Evolutionary conservation across 2,888 invertebrate genomes (phyloP), one percentile per base, ranked within the genome.

Genomic region (Drosophila phalerata): DNA sequence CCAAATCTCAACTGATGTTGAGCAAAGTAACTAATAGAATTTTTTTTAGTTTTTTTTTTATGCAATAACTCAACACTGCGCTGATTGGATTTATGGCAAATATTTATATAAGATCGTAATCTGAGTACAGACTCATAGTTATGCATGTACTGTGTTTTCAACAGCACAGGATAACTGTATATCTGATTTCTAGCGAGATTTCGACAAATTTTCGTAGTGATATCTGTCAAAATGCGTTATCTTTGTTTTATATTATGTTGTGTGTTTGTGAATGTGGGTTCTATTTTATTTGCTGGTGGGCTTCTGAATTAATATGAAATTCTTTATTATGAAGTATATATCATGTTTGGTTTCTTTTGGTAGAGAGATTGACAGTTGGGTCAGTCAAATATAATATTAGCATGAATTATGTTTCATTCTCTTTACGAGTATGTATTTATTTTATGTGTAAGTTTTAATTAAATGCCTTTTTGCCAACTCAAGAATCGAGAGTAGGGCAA

Each of bases 221-320:
- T 1, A 28, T 28, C 8, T 28, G 28, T 0, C 28, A 8, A 28
- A 28, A 22, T 22, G 22, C 22, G 4, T 22, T 22, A 15, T 25
- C 11, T 47, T 37, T 47, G 13, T 57, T 37, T 1, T 25, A 6
- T 47, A 3, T n/a, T 34, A 47, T 10, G 13, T 2, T 28, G 37
- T 28, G 17, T 15, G 11, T 38, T 9, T 28, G 17, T 40, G 37
- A 25, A 25, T 19, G n/a, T 22, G 11, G 15, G 17, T 11, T n/a
- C 25, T 49, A 28, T 34, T 30, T 17, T 32, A 22, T n/a, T 57
- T 57, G 62, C 61, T 77, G 75, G 75, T 76, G 75, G 75, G 70
- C 76, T 51, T 67, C 30, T 45, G 71, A 61, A 45, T 70, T 55
- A 62, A 57, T 45, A 53, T 57, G 40, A 75, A 77, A 48, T 55